Evolutionary conservation across 2,888 invertebrate species (phyloP).

Genomic region (Brachylomia viminalis): DNA sequence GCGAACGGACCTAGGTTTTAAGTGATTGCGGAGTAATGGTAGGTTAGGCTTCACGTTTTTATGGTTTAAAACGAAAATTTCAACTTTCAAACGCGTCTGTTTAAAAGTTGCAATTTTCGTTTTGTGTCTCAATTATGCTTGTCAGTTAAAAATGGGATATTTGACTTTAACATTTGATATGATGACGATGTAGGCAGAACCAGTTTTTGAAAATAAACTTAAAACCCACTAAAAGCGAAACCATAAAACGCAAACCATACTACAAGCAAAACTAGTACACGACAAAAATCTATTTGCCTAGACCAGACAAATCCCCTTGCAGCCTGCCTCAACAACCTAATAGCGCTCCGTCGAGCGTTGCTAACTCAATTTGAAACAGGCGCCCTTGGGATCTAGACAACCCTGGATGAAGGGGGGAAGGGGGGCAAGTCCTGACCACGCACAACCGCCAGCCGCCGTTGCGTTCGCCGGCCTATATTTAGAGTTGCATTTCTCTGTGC

Average conservation of each 20-base stretch:
- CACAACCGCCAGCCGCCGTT: conserved; percentile 82
- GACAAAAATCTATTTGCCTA: conserved; percentile 40
- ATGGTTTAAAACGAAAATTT: too few relatives aligned
- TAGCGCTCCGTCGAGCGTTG: conserved; percentile 57
- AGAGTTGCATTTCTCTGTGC: conserved; percentile 83
- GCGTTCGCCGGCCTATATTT: conserved; percentile 85
- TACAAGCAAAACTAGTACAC: neutral
- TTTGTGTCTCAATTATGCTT: neutral
- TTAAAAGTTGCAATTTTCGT: neutral
- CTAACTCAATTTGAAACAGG: conserved; percentile 66
- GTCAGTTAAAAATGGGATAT: too few relatives aligned
- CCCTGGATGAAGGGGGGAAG: conserved; percentile 69
- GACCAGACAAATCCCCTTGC: conserved; percentile 35
- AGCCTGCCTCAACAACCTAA: conserved; percentile 56
- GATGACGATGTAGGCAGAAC: neutral
- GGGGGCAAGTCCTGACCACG: conserved; percentile 85
- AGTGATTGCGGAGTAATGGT: conserved; percentile 47
- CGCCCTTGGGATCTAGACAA: conserved; percentile 77
- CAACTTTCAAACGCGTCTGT: conserved; percentile 16
- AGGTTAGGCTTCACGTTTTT: conserved; percentile 34
- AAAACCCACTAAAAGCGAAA: neutral
- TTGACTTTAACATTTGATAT: neutral
- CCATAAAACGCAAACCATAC: conserved; percentile 8
- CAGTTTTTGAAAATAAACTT: neutral
- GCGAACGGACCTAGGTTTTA: conserved; percentile 52